These are phyloP conservation scores for Epirrhoe alternata DNA, from an alignment of 2,888 invertebrate genomes.

Conservation along the genomic window DNA sequence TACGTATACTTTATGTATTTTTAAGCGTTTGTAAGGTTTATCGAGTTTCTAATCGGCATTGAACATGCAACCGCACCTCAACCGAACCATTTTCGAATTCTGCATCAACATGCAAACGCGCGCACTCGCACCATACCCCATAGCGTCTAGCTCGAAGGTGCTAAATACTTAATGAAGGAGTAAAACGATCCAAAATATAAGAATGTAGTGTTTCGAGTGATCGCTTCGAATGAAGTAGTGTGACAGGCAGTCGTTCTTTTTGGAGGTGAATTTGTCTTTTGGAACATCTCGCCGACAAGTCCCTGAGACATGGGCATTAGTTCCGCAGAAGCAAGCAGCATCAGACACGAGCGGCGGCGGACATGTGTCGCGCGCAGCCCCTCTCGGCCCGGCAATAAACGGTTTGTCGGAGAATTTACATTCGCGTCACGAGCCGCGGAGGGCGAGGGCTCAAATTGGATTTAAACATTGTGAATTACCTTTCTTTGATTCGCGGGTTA, in stretches of 20 bases:
- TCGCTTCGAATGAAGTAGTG: too few relatives aligned
- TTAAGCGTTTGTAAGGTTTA: not conserved
- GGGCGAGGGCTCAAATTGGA: constrained; percentile 70
- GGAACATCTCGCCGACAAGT: too few relatives aligned
- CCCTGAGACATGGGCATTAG: not conserved
- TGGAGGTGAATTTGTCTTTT: too few relatives aligned
- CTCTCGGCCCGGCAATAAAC: constrained; percentile 48
- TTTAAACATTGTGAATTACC: constrained; percentile 82
- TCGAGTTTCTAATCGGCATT: not conserved
- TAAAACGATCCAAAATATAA: too few relatives aligned
- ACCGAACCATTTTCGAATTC: too few relatives aligned
- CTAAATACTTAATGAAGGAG: too few relatives aligned
- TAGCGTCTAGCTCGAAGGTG: too few relatives aligned
- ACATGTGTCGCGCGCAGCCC: constrained; percentile 38
- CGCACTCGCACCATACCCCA: constrained; percentile 3
- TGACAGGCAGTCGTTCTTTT: not conserved
- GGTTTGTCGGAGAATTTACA: constrained; percentile 57
- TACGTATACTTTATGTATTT: not conserved
- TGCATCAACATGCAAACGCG: not conserved
- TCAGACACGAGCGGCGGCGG: not conserved
- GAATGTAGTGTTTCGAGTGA: too few relatives aligned
- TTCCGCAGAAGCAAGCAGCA: not conserved
- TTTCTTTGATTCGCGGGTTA: constrained; percentile 81
- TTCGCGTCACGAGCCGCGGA: constrained; percentile 51
- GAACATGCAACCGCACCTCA: not conserved